Percentiles rank a stretch among this genome's conserved stretches.
Conservation (phyloP, 2,888 invertebrate species). For the Noctua pronuba region DNA sequence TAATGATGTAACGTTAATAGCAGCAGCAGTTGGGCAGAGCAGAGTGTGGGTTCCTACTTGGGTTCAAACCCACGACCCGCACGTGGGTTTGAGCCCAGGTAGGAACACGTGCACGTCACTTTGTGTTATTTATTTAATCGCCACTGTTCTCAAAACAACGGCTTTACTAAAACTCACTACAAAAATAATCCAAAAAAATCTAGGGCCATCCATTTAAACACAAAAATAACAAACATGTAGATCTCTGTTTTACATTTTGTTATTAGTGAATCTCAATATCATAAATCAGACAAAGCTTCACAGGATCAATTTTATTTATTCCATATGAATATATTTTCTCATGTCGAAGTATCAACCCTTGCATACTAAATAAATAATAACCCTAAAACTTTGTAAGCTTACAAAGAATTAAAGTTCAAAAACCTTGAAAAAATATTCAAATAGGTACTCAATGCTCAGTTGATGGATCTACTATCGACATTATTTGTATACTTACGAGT, state of each 20-base stretch:
- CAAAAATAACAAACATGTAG: no score
- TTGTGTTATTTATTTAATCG: no score
- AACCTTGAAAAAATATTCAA: background rate
- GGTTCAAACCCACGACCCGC: no score
- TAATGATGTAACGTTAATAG: no score
- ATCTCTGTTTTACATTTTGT: background rate
- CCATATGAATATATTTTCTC: constrained; percentile 17
- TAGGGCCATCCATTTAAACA: background rate
- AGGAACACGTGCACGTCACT: no score
- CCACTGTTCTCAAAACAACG: background rate
- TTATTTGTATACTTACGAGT: background rate
- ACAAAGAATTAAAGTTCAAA: background rate
- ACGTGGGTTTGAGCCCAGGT: background rate
- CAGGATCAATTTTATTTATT: background rate
- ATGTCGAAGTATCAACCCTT: background rate
- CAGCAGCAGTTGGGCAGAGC: no score
- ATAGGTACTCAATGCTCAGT: background rate
- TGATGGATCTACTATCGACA: background rate
- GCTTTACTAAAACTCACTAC: no score
- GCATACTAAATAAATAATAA: constrained; percentile 10
- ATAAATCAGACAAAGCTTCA: background rate
- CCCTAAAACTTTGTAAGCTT: background rate
- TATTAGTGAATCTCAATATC: background rate
- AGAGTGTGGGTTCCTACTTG: no score
- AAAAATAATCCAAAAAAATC: no score